Conservation (phyloP, 2,797 vertebrate genomes). For the Helostoma temminkii region DNA sequence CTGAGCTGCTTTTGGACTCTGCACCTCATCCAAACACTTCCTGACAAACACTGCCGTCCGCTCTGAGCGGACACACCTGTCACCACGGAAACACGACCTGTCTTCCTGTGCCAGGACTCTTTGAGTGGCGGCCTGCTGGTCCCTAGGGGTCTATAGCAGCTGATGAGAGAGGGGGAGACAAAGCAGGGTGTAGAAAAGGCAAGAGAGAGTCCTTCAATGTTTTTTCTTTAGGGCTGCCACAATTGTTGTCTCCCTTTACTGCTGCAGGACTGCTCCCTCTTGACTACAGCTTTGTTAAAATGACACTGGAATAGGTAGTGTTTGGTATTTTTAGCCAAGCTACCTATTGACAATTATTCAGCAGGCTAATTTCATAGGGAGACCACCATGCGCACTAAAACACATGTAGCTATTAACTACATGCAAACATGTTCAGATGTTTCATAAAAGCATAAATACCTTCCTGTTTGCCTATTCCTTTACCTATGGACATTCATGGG, state of each 20-base stretch:
- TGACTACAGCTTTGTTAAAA: constrained; percentile 37
- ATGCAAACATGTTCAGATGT: constrained; percentile 69
- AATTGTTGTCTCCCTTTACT: constrained; percentile 48
- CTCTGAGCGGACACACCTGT: constrained; percentile 80
- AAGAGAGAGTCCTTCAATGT: constrained; percentile 42
- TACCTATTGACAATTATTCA: constrained; percentile 4
- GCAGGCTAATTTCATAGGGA: background rate
- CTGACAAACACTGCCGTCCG: constrained; percentile 75
- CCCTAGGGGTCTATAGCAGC: constrained; percentile 69
- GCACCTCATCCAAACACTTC: constrained; percentile 69
- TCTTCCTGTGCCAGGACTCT: constrained; percentile 66
- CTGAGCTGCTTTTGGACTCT: constrained; percentile 67
- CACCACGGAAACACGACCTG: constrained; percentile 75
- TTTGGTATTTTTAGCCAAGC: background rate
- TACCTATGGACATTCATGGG: constrained; percentile 63
- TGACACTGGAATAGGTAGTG: constrained; percentile 15
- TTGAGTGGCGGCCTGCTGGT: constrained; percentile 66
- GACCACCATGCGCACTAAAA: background rate
- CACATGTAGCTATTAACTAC: constrained; percentile 37
- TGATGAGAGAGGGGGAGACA: constrained; percentile 76
- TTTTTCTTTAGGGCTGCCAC: constrained; percentile 52
- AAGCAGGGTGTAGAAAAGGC: constrained; percentile 68
- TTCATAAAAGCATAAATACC: constrained; percentile 74
- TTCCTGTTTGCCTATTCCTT: constrained; percentile 73
- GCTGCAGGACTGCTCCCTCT: constrained; percentile 41